Evolutionary conservation across 2,113 vertebrate genomes (phyloP).

Genomic region (Crotalus horridus): DNA sequence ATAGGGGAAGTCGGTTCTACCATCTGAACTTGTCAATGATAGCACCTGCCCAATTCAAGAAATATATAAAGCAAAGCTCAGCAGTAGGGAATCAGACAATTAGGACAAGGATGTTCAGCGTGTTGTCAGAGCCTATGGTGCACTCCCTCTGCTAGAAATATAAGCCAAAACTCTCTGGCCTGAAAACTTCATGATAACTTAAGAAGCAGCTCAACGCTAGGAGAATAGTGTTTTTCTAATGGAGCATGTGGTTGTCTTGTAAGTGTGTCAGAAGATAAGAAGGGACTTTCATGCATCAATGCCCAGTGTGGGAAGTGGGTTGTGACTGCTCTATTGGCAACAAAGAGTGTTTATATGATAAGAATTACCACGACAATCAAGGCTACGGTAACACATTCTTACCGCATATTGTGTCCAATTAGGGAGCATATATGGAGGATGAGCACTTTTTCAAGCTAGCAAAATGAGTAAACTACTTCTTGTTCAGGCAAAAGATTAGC

Average conservation of each 20-base stretch:
- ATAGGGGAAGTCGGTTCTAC: background rate
- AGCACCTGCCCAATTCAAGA: background rate
- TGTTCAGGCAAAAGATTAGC: constrained; percentile 29
- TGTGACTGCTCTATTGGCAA: background rate
- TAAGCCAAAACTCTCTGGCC: constrained; percentile 31
- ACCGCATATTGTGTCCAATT: background rate
- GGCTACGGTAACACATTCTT: constrained; percentile 27
- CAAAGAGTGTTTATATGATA: background rate
- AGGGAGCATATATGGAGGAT: background rate
- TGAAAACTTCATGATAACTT: constrained; percentile 65
- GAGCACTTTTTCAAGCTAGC: background rate
- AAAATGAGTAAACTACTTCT: background rate
- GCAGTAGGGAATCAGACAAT: background rate
- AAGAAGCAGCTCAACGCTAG: constrained; percentile 56
- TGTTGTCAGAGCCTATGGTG: background rate
- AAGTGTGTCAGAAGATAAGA: constrained; percentile 56
- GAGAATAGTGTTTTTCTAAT: constrained; percentile 80
- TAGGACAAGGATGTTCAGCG: constrained; percentile 17
- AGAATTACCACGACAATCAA: background rate
- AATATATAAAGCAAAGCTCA: constrained; percentile 13
- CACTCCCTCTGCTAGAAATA: constrained; percentile 13
- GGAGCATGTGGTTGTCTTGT: constrained; percentile 80
- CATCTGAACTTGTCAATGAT: background rate
- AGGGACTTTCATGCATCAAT: constrained; percentile 50
- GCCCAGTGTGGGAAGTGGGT: constrained; percentile 22